These are phyloP conservation scores for Chloropsis cyanopogon DNA, from an alignment of 2,113 vertebrate genomes.

Conservation along the genomic window DNA sequence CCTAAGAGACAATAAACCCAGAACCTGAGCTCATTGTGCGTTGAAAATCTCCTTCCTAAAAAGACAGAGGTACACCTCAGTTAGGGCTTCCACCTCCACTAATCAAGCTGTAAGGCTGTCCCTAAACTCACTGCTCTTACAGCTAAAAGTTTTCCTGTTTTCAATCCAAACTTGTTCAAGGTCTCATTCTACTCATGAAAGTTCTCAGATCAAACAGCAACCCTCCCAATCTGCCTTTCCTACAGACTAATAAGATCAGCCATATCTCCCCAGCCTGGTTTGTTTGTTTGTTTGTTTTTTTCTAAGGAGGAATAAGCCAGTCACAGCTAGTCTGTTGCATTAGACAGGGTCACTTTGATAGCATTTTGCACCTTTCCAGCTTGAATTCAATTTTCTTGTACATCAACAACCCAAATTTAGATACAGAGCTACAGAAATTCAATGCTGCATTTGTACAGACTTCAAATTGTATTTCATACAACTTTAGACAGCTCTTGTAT, in stretches of 20 bases:
- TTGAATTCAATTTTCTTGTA: constrained; percentile 7
- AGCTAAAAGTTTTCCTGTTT: not conserved
- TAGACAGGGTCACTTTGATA: not conserved
- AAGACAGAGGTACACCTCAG: not conserved
- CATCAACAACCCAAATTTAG: not conserved
- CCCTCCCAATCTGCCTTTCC: not conserved
- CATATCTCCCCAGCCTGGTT: not conserved
- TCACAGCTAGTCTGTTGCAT: not conserved
- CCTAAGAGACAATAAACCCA: not conserved
- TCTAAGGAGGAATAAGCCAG: not conserved
- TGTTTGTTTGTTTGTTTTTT: not conserved
- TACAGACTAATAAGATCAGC: not conserved
- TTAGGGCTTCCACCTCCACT: not conserved
- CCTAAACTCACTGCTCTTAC: not conserved
- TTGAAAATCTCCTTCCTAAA: not conserved
- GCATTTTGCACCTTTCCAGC: not conserved
- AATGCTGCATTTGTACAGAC: not conserved
- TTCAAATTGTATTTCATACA: not conserved
- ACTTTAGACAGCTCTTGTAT: not conserved
- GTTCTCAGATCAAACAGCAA: not conserved
- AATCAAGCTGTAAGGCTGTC: not conserved
- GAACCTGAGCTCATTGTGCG: not conserved
- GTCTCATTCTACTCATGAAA: not conserved
- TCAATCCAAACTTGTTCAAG: not conserved
- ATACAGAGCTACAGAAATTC: not conserved